Base-by-base conservation (phyloP, 2,888 invertebrate genomes). In the Drosophila eohydei region DNA sequence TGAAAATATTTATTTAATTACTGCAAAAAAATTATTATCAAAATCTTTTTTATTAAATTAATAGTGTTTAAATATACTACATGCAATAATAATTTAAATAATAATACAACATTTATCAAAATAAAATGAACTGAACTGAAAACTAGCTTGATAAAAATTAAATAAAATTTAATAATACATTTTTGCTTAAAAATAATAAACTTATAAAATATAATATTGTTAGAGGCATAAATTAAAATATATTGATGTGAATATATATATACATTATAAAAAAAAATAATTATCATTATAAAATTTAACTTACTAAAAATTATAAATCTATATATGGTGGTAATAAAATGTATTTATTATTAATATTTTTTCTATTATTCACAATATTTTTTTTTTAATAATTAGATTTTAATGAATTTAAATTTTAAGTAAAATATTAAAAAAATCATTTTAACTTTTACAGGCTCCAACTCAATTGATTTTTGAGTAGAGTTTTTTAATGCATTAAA, bases 401-500 rank as follows among this genome's bases (percentile, higher is more conserved):
- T n/a, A 0, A n/a, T 40, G 0, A n/a, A 16, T 16, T 41, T 3
- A 41, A 41, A 16, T 16, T 16, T 3, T 16, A 12, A 4, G 12
- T 12, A 14, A 38, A 16, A 16, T 9, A 9, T 8, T 16, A 21
- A 21, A 21, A 21, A 21, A 41, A 11, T 11, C 3, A 4, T 3
- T 41, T 50, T n/a, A 55, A 40, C 5, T 14, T 3, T 40, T 26
- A 9, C 8, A 14, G 3, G 34, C 11, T 48, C 26, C 26, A 21
- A 21, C 16, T 71, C 26, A 36, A 60, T 56, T 51, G 51, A 36
- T 59, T 50, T 71, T 62, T 0, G 5, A 32, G 30, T 11, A 50
- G 32, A 28, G 2, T 28, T 28, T 36, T 26, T 8, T 36, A 14
- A 46, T 41, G 3, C 4, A 34, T 16, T 41, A 9, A 46, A 43